phyloP scores from a whole-genome alignment of 2,888 invertebrate genomes.

The Drosophila cyrtoloma region DNA sequence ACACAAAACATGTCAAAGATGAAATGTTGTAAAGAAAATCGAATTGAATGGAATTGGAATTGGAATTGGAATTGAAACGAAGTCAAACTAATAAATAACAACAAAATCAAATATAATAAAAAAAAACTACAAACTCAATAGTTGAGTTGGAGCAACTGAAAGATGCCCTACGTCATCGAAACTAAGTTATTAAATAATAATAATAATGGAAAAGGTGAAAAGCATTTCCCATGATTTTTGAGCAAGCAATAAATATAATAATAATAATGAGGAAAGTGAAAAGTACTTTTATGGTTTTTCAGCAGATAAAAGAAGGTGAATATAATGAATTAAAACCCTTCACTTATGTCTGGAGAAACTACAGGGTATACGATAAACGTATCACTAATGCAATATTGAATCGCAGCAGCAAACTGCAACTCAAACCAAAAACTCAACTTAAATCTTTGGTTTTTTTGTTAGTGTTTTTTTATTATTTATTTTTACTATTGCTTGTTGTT shows the following conservation, averaged over 20 bases:
- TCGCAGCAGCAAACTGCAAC: constrained; percentile 30
- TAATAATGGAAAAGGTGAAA: background rate
- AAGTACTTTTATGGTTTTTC: too few species aligned
- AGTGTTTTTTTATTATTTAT: constrained; percentile 1
- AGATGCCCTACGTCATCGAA: background rate
- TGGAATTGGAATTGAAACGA: constrained; percentile 62
- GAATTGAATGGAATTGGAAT: constrained; percentile 69
- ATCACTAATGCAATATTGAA: constrained; percentile 42
- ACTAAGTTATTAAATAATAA: background rate
- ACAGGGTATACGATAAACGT: constrained; percentile 2
- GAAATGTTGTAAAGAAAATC: constrained; percentile 79
- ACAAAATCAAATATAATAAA: constrained; percentile 34
- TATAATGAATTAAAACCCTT: background rate
- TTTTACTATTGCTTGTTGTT: background rate
- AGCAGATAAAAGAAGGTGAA: background rate
- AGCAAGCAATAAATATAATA: background rate
- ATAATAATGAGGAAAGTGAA: too few species aligned
- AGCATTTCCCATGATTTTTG: background rate
- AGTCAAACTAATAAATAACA: constrained; percentile 74
- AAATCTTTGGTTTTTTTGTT: constrained; percentile 29
- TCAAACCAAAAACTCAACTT: constrained; percentile 14
- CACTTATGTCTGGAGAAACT: background rate
- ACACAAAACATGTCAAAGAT: constrained; percentile 78
- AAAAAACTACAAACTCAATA: constrained; percentile 21
- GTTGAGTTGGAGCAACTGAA: background rate